Evolutionary conservation across 2,797 vertebrate genomes (phyloP).

Genomic region (Aeoliscus strigatus): DNA sequence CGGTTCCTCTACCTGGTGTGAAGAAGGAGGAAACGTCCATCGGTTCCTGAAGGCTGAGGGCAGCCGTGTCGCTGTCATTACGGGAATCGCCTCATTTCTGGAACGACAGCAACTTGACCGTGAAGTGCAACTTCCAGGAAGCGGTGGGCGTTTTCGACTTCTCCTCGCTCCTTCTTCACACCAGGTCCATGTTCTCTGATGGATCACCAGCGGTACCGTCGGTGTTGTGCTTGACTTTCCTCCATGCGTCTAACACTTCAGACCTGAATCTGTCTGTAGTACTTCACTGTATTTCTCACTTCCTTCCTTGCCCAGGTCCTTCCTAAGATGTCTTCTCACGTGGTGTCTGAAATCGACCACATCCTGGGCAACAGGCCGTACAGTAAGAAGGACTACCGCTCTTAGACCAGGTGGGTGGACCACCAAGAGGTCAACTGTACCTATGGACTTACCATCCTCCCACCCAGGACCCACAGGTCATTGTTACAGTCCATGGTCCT

Average conservation of each 20-base stretch:
- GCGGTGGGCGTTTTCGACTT: no score
- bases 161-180: no score
- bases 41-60: no score
- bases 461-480: constrained; percentile 41
- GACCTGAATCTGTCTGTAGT: constrained; percentile 2
- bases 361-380: constrained; percentile 94
- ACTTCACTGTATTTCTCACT: neutral
- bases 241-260: neutral
- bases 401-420: constrained; percentile 68
- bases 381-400: constrained; percentile 97
- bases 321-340: constrained; percentile 96
- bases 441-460: constrained; percentile 34
- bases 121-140: no score
- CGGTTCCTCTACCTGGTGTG: no score
- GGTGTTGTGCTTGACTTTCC: neutral
- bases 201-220: no score
- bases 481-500: constrained; percentile 36
- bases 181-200: no score
- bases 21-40: no score
- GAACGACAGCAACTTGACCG: no score
- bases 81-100: no score
- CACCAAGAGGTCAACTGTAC: constrained; percentile 26
- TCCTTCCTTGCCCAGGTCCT: constrained; percentile 78
- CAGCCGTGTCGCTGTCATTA: no score
- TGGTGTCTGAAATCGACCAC: constrained; percentile 93